phyloP scores from a whole-genome alignment of 2,797 vertebrate species.

The Galagoides demidoff region DNA sequence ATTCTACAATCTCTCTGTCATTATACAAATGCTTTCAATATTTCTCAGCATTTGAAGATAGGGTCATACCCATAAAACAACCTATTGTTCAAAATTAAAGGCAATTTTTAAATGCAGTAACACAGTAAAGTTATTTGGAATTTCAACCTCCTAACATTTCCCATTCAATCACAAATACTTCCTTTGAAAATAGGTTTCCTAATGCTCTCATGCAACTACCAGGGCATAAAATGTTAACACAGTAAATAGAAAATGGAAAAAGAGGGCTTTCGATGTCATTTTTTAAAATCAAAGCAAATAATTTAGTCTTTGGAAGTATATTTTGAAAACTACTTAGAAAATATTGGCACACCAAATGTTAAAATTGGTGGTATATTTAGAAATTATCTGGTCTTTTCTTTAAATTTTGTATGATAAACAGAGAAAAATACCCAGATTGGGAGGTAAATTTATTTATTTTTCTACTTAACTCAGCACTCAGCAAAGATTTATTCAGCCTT shows the following conservation, averaged over 20 bases:
- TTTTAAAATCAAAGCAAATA: not conserved
- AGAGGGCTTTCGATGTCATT: constrained; percentile 21
- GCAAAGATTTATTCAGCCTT: not conserved
- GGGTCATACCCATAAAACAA: not conserved
- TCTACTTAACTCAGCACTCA: not conserved
- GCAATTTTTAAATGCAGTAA: not conserved
- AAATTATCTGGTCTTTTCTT: constrained; percentile 27
- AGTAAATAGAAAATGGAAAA: constrained; percentile 45
- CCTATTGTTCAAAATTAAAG: constrained; percentile 54
- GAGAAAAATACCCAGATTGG: not conserved
- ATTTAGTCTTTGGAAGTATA: not conserved
- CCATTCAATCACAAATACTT: constrained; percentile 53
- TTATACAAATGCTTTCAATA: constrained; percentile 31
- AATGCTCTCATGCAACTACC: not conserved
- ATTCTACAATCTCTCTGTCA: not conserved
- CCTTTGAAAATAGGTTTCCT: constrained; percentile 26
- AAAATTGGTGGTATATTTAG: not conserved
- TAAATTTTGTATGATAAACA: not conserved
- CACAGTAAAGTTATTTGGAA: constrained; percentile 30
- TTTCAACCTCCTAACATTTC: constrained; percentile 37
- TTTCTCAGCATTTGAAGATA: not conserved
- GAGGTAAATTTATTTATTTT: not conserved
- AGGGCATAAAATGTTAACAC: constrained; percentile 54
- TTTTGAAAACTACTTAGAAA: constrained; percentile 28
- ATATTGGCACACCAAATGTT: not conserved